Conservation (phyloP, 2,888 invertebrate genomes). For the Himalopsyche japonica region DNA sequence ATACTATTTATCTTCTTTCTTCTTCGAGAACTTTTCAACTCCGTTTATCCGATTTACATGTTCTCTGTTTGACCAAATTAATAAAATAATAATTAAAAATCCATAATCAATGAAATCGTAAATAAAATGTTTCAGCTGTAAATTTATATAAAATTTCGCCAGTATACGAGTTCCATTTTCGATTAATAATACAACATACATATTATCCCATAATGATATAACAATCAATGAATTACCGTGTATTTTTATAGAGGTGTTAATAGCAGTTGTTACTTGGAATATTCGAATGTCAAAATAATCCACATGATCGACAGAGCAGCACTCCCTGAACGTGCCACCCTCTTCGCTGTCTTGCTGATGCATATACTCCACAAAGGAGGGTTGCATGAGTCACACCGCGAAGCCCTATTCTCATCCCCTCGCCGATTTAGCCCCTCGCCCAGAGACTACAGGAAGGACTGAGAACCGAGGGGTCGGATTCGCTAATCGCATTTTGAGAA, state of each 20-base stretch:
- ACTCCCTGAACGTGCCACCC: background rate
- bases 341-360: background rate
- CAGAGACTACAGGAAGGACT: background rate
- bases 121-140: no score
- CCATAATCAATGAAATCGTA: no score
- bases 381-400: constrained; percentile 2
- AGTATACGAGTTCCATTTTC: no score
- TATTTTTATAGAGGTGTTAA: background rate
- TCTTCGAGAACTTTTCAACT: no score
- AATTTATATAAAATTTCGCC: no score
- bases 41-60: no score
- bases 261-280: background rate
- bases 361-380: background rate
- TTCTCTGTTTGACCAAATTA: no score
- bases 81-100: no score
- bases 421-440: background rate
- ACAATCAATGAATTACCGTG: background rate
- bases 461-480: background rate
- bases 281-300: background rate
- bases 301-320: background rate
- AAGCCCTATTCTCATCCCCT: background rate
- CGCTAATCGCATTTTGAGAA: constrained; percentile 4
- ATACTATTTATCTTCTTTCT: no score
- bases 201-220: no score
- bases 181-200: no score